Base-by-base conservation (phyloP, 2,888 invertebrate species). In the Agriopis leucophaearia region DNA sequence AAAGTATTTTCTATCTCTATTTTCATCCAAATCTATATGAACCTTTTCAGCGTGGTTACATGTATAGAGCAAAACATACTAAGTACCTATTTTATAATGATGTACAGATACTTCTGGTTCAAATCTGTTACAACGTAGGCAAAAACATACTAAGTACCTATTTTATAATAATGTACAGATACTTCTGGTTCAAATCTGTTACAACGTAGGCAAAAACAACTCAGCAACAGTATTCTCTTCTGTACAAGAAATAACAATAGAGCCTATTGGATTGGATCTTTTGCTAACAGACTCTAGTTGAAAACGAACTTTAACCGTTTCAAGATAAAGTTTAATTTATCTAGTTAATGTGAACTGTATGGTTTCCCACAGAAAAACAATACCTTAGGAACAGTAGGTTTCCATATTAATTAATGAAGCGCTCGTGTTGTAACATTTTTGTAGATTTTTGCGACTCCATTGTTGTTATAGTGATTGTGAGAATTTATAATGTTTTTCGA, bases 371-470 rank as follows among this genome's bases (percentile, higher is more conserved):
- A 40, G 42, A 54, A 60, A 67, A 64, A 66, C 67, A 62, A 68
- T 65, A 50, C 48, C 64, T 55, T 62, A 50, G 61, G 51, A 51
- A 62, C 70, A 58, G 66, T 62, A 45, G 42, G 65, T 66, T 70
- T 67, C 67, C 59, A 66, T 70, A 67, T 54, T 64, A 62, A 58
- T 67, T 59, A 57, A 58, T 35, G 64, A 56, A 58, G 62, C 62
- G 48, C 67, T 67, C 52, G 70, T 64, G 64, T 52, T 52, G 59
- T 48, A 63, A 62, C 69, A 62, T 66, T 60, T 64, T 64, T 62
- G 52, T 35, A 8, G 40, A n/a, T 69, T 69, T 68, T 69, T 63
- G 65, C 36, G 35, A 15, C n/a, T 18, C 50, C 48, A 64, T 64
- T 66, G 70, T 64, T 36, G 52, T 9, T 51, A 18, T 45, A 47